Evolutionary conservation across 2,888 invertebrate species (phyloP).

Genomic region (Pantelozetes paolii): DNA sequence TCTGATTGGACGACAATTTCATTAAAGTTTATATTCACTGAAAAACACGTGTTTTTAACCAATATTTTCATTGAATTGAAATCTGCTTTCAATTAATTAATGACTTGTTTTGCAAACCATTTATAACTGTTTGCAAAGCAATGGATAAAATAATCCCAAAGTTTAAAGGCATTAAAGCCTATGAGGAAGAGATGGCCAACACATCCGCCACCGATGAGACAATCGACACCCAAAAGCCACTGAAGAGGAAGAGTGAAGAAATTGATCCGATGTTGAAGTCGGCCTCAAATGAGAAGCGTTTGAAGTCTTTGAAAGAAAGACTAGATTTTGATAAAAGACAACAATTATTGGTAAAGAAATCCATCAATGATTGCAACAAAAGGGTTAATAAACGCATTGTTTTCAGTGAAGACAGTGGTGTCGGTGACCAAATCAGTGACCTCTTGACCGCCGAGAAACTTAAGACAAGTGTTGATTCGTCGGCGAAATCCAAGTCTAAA

Average conservation of each 20-base stretch:
- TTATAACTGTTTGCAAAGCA: too few relatives aligned
- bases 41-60: constrained; percentile 6
- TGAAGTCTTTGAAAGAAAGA: constrained; percentile 10
- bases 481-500: not conserved
- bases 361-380: not conserved
- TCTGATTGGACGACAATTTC: not conserved
- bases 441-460: not conserved
- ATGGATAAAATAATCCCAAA: constrained; percentile 11
- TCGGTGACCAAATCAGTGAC: not conserved
- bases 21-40: not conserved
- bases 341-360: not conserved
- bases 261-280: not conserved
- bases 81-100: too few relatives aligned
- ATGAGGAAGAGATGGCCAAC: not conserved
- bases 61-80: too few relatives aligned
- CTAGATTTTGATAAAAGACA: constrained; percentile 19
- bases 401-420: not conserved
- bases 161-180: constrained; percentile 29
- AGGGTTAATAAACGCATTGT: constrained; percentile 28
- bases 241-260: not conserved
- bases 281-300: not conserved
- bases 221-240: not conserved
- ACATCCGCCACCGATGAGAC: not conserved
- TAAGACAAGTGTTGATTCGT: not conserved
- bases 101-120: too few relatives aligned